These are phyloP conservation scores for Eudemis profundana DNA, from an alignment of 2,888 invertebrate genomes.

Conservation along the genomic window DNA sequence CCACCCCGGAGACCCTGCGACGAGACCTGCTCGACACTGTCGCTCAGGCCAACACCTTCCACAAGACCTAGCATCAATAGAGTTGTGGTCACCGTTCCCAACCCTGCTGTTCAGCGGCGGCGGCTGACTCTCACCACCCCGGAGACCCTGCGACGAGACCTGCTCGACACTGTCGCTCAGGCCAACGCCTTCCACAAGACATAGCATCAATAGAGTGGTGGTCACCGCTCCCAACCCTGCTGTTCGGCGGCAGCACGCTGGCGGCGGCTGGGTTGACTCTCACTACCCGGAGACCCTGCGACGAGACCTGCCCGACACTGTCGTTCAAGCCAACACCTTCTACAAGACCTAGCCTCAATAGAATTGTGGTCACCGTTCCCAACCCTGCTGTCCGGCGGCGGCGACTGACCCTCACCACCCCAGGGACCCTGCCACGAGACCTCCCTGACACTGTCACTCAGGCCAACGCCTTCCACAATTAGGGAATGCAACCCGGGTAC, in stretches of 20 bases:
- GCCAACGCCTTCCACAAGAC: conserved; percentile 51
- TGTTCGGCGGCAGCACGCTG: conserved; percentile 67
- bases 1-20: conserved; percentile 56
- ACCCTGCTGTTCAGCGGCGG: conserved; percentile 65
- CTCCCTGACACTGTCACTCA: too few relatives aligned
- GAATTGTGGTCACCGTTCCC: conserved; percentile 62
- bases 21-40: conserved; percentile 55
- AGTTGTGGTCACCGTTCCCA: conserved; percentile 62
- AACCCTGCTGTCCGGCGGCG: conserved; percentile 64
- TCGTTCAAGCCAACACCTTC: conserved; percentile 55
- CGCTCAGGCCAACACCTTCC: conserved; percentile 54
- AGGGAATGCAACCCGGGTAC: too few relatives aligned
- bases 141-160: conserved; percentile 52
- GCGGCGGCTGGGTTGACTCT: conserved; percentile 57
- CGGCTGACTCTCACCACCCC: conserved; percentile 57
- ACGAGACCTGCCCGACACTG: conserved; percentile 55
- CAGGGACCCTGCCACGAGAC: too few relatives aligned
- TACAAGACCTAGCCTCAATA: conserved; percentile 30
- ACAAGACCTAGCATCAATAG: too few relatives aligned
- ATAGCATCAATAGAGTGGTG: conserved; percentile 55
- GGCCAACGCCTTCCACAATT: too few relatives aligned
- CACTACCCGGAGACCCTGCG: conserved; percentile 57
- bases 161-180: conserved; percentile 58
- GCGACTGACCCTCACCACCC: too few relatives aligned
- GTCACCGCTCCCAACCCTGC: conserved; percentile 62